Base-by-base conservation (phyloP, 2,113 vertebrate species). In the Triplophysa siluroides region DNA sequence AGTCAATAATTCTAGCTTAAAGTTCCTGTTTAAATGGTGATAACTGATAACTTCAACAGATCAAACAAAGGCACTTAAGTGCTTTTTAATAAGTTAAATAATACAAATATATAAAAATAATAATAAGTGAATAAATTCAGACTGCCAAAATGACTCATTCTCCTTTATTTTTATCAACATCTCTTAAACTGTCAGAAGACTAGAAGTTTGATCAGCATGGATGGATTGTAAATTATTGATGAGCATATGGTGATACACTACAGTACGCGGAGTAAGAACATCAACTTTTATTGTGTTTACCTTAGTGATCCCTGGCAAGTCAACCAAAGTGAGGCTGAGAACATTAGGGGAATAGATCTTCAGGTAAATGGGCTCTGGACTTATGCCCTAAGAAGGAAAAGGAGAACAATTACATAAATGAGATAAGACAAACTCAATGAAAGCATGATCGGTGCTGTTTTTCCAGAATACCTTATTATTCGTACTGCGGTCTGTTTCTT, bases 271-370 rank as follows among this genome's bases (percentile, higher is more conserved):
- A 38, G n/a, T 45, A 75, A 14, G 29, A 21, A 38, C 3, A 61
- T 45, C 29, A 1, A 4, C 38, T 56, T 60, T 8, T n/a, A 3
- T 65, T 69, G 47, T 18, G 61, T 33, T 67, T 89, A 94, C 93
- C 92, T 94, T 95, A 33, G 93, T 94, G 70, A 94, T 94, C 78
- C 93, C 94, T 43, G 94, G 94, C 83, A 95, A 87, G 83, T 95
- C 94, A 14, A 94, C 92, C 65, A 94, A 86, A 1, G 93, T 93
- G 56, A 95, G 88, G 85, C 92, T 94, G 23, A 94, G 91, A 14
- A 94, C 91, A 68, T 90, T 89, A 7, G 93, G 92, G 18, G 93
- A 94, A 80, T 89, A 94, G 47, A 95, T 94, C 91, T 94, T 95
- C 84, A 95, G 75, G 83, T 94, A 87, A 54, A 95, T 92, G 64